Conservation (phyloP, 2,888 invertebrate genomes). For the Eurytoma adleriae region DNA sequence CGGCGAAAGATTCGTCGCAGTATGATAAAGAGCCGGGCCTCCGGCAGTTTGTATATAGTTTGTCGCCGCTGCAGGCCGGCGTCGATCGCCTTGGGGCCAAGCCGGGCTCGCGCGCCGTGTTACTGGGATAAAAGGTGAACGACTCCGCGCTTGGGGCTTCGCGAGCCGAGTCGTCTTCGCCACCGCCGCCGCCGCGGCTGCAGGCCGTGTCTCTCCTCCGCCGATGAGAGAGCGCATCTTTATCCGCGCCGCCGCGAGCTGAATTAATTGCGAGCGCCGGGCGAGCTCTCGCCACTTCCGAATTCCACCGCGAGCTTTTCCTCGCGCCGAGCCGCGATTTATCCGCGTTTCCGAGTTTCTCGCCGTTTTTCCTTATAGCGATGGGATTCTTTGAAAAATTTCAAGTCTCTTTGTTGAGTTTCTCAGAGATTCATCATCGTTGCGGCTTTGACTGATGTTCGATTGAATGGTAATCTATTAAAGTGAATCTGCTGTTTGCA, state of each 20-base stretch:
- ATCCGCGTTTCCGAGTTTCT: no score
- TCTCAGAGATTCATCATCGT: no score
- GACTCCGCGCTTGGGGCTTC: conserved; percentile 66
- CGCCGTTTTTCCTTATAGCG: no score
- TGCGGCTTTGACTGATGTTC: no score
- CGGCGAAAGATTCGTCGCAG: no score
- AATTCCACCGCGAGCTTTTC: conserved; percentile 32
- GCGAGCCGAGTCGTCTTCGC: conserved; percentile 66
- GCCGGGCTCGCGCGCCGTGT: conserved; percentile 69
- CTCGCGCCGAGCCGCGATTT: neutral
- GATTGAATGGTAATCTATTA: no score
- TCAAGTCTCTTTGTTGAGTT: no score
- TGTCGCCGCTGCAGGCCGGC: conserved; percentile 7
- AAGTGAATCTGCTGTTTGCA: no score
- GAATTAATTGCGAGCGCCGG: conserved; percentile 35
- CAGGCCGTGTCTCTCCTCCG: neutral
- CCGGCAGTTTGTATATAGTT: conserved; percentile 12
- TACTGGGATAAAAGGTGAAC: conserved; percentile 77
- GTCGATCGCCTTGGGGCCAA: conserved; percentile 22
- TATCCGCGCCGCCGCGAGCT: conserved; percentile 12
- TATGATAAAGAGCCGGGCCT: neutral
- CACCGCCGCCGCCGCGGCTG: conserved; percentile 15
- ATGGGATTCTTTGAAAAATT: no score
- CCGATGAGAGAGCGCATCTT: conserved; percentile 20
- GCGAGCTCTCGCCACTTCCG: conserved; percentile 32